Conservation (phyloP, 2,888 invertebrate genomes). For the Palloptera scutellata region DNA sequence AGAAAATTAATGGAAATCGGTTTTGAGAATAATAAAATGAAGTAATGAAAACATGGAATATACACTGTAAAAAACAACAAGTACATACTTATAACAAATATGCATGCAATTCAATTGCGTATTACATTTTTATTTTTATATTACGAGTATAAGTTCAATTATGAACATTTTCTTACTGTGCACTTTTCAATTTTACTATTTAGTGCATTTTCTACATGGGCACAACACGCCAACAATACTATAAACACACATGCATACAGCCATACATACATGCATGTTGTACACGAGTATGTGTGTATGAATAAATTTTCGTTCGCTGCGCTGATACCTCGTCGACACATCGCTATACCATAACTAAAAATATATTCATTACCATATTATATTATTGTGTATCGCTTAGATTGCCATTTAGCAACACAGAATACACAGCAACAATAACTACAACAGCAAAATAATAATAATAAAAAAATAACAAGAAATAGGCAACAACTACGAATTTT, state of each 20-base stretch:
- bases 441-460: no score
- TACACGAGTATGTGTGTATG: neutral
- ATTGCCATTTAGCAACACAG: conserved; percentile 28
- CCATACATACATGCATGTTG: neutral
- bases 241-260: conserved; percentile 2
- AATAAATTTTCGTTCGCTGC: neutral
- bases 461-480: neutral
- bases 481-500: neutral
- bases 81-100: no score
- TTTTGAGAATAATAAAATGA: no score
- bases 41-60: no score
- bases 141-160: no score
- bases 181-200: no score
- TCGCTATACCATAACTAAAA: conserved; percentile 11
- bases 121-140: no score
- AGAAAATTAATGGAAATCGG: no score
- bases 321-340: no score
- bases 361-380: conserved; percentile 26
- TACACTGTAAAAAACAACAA: no score
- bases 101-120: no score
- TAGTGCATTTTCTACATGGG: neutral
- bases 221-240: neutral
- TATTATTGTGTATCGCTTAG: conserved; percentile 14
- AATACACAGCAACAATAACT: neutral
- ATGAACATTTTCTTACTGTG: no score